Evolutionary conservation across 2,888 invertebrate species (phyloP).

Genomic region (Zhengitettix transpicula): DNA sequence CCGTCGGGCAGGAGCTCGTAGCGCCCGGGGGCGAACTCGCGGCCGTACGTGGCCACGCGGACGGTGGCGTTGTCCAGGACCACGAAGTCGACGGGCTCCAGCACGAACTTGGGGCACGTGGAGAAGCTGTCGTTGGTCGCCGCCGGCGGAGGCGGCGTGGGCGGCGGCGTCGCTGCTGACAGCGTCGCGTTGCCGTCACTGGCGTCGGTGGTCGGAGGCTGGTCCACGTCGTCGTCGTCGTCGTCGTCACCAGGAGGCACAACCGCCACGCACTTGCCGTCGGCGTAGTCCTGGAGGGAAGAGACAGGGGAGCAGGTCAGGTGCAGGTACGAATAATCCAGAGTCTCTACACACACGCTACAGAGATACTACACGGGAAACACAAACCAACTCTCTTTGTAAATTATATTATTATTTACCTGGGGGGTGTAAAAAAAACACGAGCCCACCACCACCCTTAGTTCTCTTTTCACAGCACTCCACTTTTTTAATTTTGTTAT

Average conservation of each 20-base stretch:
- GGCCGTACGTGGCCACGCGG: constrained; percentile 21
- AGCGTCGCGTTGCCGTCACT: background rate
- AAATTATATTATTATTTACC: too few species aligned
- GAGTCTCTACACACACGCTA: too few species aligned
- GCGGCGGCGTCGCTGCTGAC: background rate
- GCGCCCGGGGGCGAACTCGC: constrained; percentile 19
- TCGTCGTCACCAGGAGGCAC: background rate
- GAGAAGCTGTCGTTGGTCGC: constrained; percentile 12
- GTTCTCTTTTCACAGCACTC: too few species aligned
- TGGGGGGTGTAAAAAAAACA: too few species aligned
- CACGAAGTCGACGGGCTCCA: constrained; percentile 22
- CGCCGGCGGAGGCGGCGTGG: background rate
- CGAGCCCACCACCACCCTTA: too few species aligned
- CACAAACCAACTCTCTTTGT: too few species aligned
- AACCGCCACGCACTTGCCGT: background rate
- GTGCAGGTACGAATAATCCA: too few species aligned
- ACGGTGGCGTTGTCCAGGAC: constrained; percentile 20
- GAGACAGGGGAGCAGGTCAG: too few species aligned
- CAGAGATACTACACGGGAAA: too few species aligned
- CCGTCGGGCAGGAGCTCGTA: constrained; percentile 21
- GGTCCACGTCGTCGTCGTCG: background rate
- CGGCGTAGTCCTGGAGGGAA: background rate
- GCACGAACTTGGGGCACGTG: constrained; percentile 23
- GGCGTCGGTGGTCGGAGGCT: background rate
- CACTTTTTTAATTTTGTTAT: too few species aligned